Evolutionary conservation across 2,888 invertebrate genomes (phyloP).

Genomic region (Anthoptus insignis): DNA sequence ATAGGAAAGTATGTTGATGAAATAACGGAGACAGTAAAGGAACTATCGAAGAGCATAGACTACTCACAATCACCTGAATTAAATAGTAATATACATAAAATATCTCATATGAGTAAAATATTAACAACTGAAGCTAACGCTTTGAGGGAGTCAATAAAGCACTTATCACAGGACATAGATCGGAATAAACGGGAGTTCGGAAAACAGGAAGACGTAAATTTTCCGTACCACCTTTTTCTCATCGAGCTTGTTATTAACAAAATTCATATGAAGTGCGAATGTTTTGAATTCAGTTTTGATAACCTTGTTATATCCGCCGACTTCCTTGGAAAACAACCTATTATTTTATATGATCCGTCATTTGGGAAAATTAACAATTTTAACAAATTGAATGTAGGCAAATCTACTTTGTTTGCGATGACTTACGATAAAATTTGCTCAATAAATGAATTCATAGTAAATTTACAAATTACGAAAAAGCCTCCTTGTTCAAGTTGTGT

Average conservation of each 20-base stretch:
- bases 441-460: conserved; percentile 71
- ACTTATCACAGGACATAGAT: conserved; percentile 68
- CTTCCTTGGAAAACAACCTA: conserved; percentile 76
- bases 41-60: conserved; percentile 56
- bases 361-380: conserved; percentile 74
- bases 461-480: conserved; percentile 71
- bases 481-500: conserved; percentile 76
- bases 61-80: conserved; percentile 55
- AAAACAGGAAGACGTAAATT: conserved; percentile 63
- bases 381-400: conserved; percentile 73
- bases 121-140: conserved; percentile 77
- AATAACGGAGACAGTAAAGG: conserved; percentile 60
- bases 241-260: conserved; percentile 79
- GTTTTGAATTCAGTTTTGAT: conserved; percentile 76
- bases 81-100: conserved; percentile 71
- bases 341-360: conserved; percentile 72
- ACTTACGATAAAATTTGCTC: conserved; percentile 80
- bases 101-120: conserved; percentile 73
- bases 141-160: conserved; percentile 72
- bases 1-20: conserved; percentile 63
- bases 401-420: conserved; percentile 80
- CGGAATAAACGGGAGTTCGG: conserved; percentile 67
- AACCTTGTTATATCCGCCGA: conserved; percentile 75
- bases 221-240: conserved; percentile 79
- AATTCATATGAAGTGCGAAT: conserved; percentile 83